Conservation (phyloP, 2,113 vertebrate genomes). For the Solea solea region DNA sequence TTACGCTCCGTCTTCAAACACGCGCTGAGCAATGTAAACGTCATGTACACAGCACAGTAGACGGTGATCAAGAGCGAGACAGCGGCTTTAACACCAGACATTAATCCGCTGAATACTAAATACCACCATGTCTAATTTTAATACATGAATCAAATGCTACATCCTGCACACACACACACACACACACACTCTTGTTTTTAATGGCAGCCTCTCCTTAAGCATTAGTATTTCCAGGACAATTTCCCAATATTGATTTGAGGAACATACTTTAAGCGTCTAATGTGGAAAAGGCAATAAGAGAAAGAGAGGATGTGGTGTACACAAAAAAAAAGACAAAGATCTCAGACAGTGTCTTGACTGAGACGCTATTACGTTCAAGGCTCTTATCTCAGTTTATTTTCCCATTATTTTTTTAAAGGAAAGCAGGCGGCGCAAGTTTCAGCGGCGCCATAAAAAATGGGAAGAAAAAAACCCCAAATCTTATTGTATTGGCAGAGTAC, state of each 20-base stretch:
- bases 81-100: neutral
- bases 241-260: slow-evolving; percentile 52
- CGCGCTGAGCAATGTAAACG: slow-evolving; percentile 35
- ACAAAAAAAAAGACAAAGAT: slow-evolving; percentile 36
- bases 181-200: slow-evolving; percentile 1
- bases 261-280: slow-evolving; percentile 29
- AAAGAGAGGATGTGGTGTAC: slow-evolving; percentile 37
- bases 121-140: slow-evolving; percentile 13
- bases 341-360: slow-evolving; percentile 38
- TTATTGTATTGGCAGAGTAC: slow-evolving; percentile 8
- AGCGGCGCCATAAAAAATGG: neutral
- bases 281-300: slow-evolving; percentile 50
- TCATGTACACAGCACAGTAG: slow-evolving; percentile 2
- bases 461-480: neutral
- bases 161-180: neutral
- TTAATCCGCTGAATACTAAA: slow-evolving; percentile 20
- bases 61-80: slow-evolving; percentile 25
- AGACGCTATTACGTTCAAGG: slow-evolving; percentile 29
- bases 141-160: slow-evolving; percentile 7
- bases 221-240: slow-evolving; percentile 54
- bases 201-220: slow-evolving; percentile 26
- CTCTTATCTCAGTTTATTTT: slow-evolving; percentile 30
- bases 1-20: slow-evolving; percentile 48
- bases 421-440: slow-evolving; percentile 3
- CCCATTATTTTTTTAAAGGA: slow-evolving; percentile 36